phyloP scores from a whole-genome alignment of 2,113 vertebrate genomes.

The Alces alces region DNA sequence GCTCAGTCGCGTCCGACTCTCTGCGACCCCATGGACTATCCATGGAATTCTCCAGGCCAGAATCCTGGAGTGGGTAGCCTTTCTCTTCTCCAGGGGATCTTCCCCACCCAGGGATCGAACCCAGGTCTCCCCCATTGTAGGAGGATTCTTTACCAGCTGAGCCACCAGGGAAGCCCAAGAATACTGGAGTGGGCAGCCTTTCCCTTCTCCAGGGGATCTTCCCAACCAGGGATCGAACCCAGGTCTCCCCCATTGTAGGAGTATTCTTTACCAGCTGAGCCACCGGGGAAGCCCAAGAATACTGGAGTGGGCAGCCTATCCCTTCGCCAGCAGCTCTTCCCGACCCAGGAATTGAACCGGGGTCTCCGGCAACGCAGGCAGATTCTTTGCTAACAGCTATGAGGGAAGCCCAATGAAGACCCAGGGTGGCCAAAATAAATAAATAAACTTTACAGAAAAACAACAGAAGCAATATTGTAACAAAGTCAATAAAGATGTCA shows the following conservation, averaged over 20 bases:
- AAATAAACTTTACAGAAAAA: background rate
- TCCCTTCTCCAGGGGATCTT: background rate
- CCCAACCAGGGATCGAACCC: background rate
- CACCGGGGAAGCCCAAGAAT: background rate
- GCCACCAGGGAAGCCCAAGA: background rate
- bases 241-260: background rate
- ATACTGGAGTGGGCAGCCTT: background rate
- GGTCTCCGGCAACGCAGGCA: background rate
- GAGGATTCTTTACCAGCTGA: background rate
- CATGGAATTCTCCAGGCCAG: background rate
- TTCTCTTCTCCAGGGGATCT: background rate
- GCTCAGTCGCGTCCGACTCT: background rate
- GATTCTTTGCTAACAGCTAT: background rate
- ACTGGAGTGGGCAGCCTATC: background rate
- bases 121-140: background rate
- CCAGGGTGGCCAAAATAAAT: background rate
- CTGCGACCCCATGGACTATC: background rate
- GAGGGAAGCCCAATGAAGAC: background rate
- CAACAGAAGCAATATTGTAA: background rate
- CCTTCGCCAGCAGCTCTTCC: background rate
- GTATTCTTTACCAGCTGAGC: background rate
- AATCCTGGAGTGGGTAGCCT: background rate
- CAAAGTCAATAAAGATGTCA: background rate
- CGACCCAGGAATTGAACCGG: background rate
- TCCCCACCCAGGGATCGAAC: background rate